A percentile compares a stretch with the other conserved stretches of the same genome.
phyloP scores from a whole-genome alignment of 2,113 vertebrate species.

The Cinclus cinclus region DNA sequence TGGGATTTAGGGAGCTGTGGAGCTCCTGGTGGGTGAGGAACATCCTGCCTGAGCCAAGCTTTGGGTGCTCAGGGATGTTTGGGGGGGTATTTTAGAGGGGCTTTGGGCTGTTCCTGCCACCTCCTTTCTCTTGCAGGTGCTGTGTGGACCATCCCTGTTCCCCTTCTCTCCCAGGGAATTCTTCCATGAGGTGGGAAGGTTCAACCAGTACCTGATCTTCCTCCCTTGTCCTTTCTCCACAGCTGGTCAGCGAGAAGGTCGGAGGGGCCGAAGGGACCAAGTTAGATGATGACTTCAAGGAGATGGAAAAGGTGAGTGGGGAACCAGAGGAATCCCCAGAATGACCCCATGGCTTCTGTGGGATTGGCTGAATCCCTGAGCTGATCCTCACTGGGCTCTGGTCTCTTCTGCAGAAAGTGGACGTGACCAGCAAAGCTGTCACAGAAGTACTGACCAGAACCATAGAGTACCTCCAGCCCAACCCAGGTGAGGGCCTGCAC shows the following conservation, averaged over 20 bases:
- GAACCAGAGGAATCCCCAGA: neutral
- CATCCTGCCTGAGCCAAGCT: neutral
- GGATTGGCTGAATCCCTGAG: neutral
- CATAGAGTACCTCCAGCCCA: conserved; percentile 96
- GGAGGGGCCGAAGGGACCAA: conserved; percentile 97
- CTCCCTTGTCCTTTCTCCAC: neutral
- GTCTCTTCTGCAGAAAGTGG: conserved; percentile 86
- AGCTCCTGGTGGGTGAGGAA: neutral
- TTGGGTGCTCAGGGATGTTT: neutral
- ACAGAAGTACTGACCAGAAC: conserved; percentile 93
- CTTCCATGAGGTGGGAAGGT: neutral
- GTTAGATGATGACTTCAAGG: conserved; percentile 94
- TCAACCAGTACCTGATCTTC: neutral
- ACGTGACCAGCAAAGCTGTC: conserved; percentile 95
- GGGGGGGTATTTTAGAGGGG: neutral
- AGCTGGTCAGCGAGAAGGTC: conserved; percentile 98
- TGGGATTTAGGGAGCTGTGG: neutral
- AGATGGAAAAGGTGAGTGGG: conserved; percentile 89
- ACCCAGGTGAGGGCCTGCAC: conserved; percentile 83
- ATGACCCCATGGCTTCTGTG: accelerated
- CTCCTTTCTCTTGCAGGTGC: neutral
- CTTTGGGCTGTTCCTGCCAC: neutral
- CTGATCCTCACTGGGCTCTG: neutral
- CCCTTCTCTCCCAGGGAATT: neutral
- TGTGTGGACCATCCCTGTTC: neutral